These are phyloP conservation scores for Metridium senile DNA, from an alignment of 92 coral and sea anemone species.

Conservation along the genomic window DNA sequence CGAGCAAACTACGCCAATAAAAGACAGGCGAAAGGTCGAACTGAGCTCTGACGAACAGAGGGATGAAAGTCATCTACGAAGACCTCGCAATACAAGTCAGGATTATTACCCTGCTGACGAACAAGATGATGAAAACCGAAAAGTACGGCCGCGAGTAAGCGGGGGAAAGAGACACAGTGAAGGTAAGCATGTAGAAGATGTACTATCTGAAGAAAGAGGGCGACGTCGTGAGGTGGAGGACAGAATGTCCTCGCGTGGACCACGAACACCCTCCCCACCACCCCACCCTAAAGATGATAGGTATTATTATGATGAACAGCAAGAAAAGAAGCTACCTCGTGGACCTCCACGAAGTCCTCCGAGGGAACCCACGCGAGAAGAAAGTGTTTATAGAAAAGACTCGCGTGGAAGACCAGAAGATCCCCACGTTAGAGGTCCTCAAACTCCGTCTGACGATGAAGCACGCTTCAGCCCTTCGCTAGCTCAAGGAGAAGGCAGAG, in stretches of 20 bases:
- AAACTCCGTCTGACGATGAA: slow-evolving; percentile 49
- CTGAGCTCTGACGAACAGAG: slow-evolving; percentile 11
- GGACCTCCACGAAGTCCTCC: slow-evolving; percentile 60
- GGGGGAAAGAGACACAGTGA: slow-evolving; percentile 11
- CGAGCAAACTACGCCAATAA: slow-evolving; percentile 3
- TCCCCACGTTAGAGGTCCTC: slow-evolving; percentile 48
- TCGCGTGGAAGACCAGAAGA: slow-evolving; percentile 16
- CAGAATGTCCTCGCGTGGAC: slow-evolving; percentile 40
- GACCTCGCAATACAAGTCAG: slow-evolving; percentile 16
- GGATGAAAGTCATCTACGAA: slow-evolving; percentile 29
- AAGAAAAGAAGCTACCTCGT: slow-evolving; percentile 11
- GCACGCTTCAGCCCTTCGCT: slow-evolving; percentile 19
- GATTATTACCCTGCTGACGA: slow-evolving; percentile 26
- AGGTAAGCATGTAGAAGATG: slow-evolving; percentile 52
- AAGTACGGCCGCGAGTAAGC: slow-evolving; percentile 13
- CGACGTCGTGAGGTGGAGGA: slow-evolving; percentile 48
- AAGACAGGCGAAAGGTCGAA: slow-evolving; percentile 19
- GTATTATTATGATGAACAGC: slow-evolving; percentile 17
- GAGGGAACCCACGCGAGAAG: slow-evolving; percentile 59
- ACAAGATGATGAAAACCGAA: slow-evolving; percentile 24
- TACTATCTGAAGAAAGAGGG: slow-evolving; percentile 62
- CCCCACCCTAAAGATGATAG: slow-evolving; percentile 10
- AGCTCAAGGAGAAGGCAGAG: slow-evolving; percentile 15
- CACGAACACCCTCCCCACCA: slow-evolving; percentile 62
- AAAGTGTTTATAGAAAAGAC: slow-evolving; percentile 14